Percentiles rank a stretch among this genome's conserved stretches.
These are phyloP conservation scores for Brachionus sp. DNA, from an alignment of 1,140 invertebrate species.

Conservation along the genomic window DNA sequence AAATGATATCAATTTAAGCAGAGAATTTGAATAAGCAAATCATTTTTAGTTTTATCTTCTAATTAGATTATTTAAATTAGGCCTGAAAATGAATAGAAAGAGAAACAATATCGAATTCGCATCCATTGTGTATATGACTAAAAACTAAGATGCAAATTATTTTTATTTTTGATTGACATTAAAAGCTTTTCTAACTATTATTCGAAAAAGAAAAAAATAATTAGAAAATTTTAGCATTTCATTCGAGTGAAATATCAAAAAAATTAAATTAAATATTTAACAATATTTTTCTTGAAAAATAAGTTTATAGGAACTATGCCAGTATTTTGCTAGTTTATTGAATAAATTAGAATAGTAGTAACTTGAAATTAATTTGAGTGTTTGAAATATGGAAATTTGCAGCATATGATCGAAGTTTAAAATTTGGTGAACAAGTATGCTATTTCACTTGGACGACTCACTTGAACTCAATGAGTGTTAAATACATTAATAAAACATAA, in stretches of 20 bases:
- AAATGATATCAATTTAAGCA: neutral
- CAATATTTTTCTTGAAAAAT: neutral
- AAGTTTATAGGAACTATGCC: too few relatives aligned
- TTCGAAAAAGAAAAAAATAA: neutral
- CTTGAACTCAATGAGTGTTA: too few relatives aligned
- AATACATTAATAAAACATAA: too few relatives aligned
- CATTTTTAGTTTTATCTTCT: neutral
- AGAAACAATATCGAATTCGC: neutral
- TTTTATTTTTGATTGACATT: neutral
- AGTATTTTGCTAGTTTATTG: too few relatives aligned
- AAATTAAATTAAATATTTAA: neutral
- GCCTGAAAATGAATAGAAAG: neutral
- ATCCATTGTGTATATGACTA: neutral
- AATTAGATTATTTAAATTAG: conserved; percentile 6
- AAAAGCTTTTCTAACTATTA: neutral
- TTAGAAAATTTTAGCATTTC: neutral
- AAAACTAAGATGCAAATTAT: neutral
- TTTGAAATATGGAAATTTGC: too few relatives aligned
- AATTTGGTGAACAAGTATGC: too few relatives aligned
- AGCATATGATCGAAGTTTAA: too few relatives aligned
- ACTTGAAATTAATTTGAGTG: too few relatives aligned
- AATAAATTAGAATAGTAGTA: too few relatives aligned
- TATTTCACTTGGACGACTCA: too few relatives aligned
- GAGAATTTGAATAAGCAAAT: neutral
- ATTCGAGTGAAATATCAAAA: neutral